These are phyloP conservation scores for Merluccius polli DNA, from an alignment of 2,797 vertebrate species.

Conservation along the genomic window DNA sequence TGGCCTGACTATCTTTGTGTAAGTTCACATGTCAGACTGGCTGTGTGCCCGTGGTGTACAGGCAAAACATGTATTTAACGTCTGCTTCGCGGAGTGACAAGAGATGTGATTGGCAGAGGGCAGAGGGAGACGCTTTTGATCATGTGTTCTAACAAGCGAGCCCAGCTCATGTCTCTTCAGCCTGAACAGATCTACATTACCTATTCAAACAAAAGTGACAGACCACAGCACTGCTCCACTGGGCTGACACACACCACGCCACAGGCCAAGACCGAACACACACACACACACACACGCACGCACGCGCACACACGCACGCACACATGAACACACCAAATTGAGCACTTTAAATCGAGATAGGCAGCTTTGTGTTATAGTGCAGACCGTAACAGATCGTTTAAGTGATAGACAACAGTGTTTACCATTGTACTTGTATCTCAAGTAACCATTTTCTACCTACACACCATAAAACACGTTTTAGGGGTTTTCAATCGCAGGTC, in stretches of 20 bases:
- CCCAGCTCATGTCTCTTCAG: slow-evolving; percentile 75
- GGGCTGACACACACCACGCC: slow-evolving; percentile 70
- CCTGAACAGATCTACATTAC: slow-evolving; percentile 82
- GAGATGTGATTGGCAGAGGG: slow-evolving; percentile 96
- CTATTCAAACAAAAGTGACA: slow-evolving; percentile 98
- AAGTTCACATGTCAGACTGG: slow-evolving; percentile 91
- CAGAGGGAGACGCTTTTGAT: slow-evolving; percentile 93
- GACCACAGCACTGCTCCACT: slow-evolving; percentile 84
- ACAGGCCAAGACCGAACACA: slow-evolving; percentile 76
- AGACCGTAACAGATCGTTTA: slow-evolving; percentile 83
- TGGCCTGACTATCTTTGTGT: slow-evolving; percentile 79
- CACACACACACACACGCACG: slow-evolving; percentile 16
- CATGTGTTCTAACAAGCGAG: slow-evolving; percentile 97
- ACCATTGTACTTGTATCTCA: slow-evolving; percentile 1
- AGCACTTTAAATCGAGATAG: slow-evolving; percentile 81
- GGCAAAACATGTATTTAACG: slow-evolving; percentile 91
- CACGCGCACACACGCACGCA: slow-evolving; percentile 38
- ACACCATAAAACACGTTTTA: neutral
- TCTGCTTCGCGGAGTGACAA: slow-evolving; percentile 89
- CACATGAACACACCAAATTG: slow-evolving; percentile 67
- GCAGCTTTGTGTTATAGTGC: slow-evolving; percentile 81
- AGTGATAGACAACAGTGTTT: slow-evolving; percentile 33
- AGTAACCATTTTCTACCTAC: neutral
- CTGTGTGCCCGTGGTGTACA: slow-evolving; percentile 79
- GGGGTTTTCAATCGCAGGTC: neutral